These are phyloP conservation scores for Trachurus trachurus DNA, from an alignment of 2,797 vertebrate species.

Conservation along the genomic window DNA sequence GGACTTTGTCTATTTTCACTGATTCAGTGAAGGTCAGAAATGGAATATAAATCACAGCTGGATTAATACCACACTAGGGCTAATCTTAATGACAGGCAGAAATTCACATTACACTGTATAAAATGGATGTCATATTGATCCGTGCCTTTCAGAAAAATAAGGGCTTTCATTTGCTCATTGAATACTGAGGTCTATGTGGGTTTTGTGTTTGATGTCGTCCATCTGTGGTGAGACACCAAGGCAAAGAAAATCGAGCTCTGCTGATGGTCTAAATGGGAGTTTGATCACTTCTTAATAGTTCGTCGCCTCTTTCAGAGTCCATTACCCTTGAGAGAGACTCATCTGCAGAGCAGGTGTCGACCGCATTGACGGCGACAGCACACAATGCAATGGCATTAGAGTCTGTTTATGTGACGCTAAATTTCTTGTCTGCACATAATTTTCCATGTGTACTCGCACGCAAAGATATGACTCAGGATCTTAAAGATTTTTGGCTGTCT, in stretches of 20 bases:
- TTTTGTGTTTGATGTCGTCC: conserved; percentile 23
- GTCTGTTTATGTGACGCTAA: too few relatives aligned
- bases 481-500: not conserved
- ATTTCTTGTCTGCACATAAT: not conserved
- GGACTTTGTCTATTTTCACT: not conserved
- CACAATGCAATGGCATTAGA: not conserved
- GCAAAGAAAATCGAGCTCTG: conserved; percentile 22
- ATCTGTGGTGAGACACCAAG: conserved; percentile 26
- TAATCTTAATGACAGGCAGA: not conserved
- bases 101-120: not conserved
- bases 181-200: not conserved
- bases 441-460: not conserved
- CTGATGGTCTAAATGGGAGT: conserved; percentile 56
- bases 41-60: not conserved
- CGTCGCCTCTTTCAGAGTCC: conserved; percentile 51
- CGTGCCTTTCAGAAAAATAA: not conserved
- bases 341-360: conserved; percentile 40
- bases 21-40: not conserved
- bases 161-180: not conserved
- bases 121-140: conserved; percentile 22
- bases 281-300: conserved; percentile 68
- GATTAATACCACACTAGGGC: not conserved
- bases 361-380: not conserved
- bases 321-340: conserved; percentile 54
- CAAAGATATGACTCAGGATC: not conserved